A percentile compares a stretch with the other conserved stretches of the same genome.
phyloP scores from a whole-genome alignment of 2,113 vertebrate species.

The Chionodraco myersi region DNA sequence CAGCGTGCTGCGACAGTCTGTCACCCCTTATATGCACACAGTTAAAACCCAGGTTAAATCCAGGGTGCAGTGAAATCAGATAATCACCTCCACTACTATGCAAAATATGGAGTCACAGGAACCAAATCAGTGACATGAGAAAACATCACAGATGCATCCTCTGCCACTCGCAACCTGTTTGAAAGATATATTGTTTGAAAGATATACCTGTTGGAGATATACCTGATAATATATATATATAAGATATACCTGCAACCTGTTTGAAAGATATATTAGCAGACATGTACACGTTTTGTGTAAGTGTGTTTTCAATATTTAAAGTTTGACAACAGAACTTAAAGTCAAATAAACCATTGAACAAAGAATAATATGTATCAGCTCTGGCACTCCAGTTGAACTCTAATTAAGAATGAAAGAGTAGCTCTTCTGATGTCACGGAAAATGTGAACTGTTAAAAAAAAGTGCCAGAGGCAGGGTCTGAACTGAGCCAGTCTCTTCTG shows the following conservation, averaged over 20 bases:
- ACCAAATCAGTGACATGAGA: slow-evolving; percentile 15
- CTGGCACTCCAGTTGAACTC: slow-evolving; percentile 45
- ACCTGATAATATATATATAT: too few species aligned
- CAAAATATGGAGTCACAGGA: slow-evolving; percentile 1
- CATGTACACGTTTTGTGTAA: neutral
- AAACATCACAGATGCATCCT: slow-evolving; percentile 5
- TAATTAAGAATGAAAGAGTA: slow-evolving; percentile 55
- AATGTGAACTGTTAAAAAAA: slow-evolving; percentile 33
- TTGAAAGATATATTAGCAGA: neutral
- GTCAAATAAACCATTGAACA: neutral
- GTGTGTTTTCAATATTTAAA: neutral
- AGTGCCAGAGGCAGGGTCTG: slow-evolving; percentile 1
- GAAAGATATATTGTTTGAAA: neutral
- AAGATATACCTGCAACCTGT: too few species aligned
- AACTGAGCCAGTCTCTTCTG: slow-evolving; percentile 15
- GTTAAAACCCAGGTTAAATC: slow-evolving; percentile 8
- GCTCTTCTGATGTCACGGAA: neutral
- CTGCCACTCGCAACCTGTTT: neutral
- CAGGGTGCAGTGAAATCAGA: slow-evolving; percentile 8
- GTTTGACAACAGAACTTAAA: neutral
- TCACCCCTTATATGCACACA: neutral
- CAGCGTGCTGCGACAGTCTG: neutral
- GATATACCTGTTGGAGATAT: too few species aligned
- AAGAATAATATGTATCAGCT: slow-evolving; percentile 5
- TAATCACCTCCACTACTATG: slow-evolving; percentile 2